Conservation (phyloP, 2,113 vertebrate species). For the Sphaerodactylus townsendi region DNA sequence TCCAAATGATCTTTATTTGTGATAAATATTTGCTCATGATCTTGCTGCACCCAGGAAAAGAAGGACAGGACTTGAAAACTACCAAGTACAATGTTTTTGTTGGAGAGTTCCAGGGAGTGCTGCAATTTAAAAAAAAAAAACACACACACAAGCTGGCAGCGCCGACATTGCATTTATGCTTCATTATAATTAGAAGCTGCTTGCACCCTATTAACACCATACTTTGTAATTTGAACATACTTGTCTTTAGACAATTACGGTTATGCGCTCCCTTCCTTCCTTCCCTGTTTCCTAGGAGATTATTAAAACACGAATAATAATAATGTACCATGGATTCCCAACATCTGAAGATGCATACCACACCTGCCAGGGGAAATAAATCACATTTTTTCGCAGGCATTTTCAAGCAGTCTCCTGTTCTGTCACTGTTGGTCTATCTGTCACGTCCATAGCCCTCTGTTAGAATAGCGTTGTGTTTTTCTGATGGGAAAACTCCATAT, state of each 20-base stretch:
- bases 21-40: conserved; percentile 39
- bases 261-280: conserved; percentile 16
- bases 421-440: conserved; percentile 38
- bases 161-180: not conserved
- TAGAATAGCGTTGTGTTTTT: conserved; percentile 15
- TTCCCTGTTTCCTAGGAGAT: conserved; percentile 60
- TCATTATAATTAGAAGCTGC: conserved; percentile 33
- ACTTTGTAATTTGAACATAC: conserved; percentile 17
- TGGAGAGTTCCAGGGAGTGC: not conserved
- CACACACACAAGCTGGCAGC: conserved; percentile 14
- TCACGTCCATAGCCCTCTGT: not conserved
- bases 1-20: conserved; percentile 42
- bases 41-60: conserved; percentile 31
- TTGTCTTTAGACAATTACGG: conserved; percentile 37
- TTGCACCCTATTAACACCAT: conserved; percentile 50
- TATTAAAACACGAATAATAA: conserved; percentile 66
- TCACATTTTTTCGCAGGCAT: conserved; percentile 60
- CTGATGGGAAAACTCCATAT: conserved; percentile 32
- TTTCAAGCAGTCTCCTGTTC: conserved; percentile 51
- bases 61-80: conserved; percentile 28
- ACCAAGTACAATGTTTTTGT: conserved; percentile 17
- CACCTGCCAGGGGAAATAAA: conserved; percentile 61
- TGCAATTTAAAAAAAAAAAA: not conserved
- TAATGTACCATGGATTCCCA: conserved; percentile 62
- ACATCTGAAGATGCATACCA: conserved; percentile 53